Evolutionary conservation across 2,113 vertebrate genomes (phyloP), one percentile per base, ranked within the genome.

Genomic region (Nematolebias whitei): DNA sequence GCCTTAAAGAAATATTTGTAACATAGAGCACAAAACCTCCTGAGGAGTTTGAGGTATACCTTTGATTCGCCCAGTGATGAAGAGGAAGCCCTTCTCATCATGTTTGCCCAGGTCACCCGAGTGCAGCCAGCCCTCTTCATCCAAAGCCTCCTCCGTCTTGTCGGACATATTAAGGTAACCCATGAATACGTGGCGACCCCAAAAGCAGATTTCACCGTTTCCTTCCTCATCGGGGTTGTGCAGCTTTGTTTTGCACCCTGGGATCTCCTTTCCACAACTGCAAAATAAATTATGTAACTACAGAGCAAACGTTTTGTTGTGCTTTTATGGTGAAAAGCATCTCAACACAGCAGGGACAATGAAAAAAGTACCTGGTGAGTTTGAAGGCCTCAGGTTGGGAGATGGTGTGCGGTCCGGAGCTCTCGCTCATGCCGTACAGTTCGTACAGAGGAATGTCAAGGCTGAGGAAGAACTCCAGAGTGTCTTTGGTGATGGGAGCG

Each of bases 151-250:
- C 63, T 39, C 65, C 0, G 95, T 99, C 67, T 93, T 94, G 0
- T 94, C 94, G 0, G 93, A 81, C 88, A 90, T 93, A 67, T 94
- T 94, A 76, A 99, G 83, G 74, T 98, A 99, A 24, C 96, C 97
- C 96, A 99, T 99, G 88, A 98, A 99, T 74, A 99, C 5, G 13
- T 98, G 96, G 0, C 96, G 92, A 0, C 96, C 97, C 58, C 95
- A 95, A 71, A 96, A 94, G 76, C 96, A 97, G 78, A 99, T 73
- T 85, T 99, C 97, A 0, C 97, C 96, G 0, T 14, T 51, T 3
- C 93, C 94, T 0, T 96, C 94, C 0, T 2, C 3, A 39, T 93
- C 94, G 0, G 91, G 92, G 3, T 91, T 89, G 11, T 88, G 51
- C 39, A 98, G 88, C 90, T 94, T 93, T 0, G 92, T 97, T 82